phyloP scores from a whole-genome alignment of 2,797 vertebrate species.

The Jordanella pulchra region DNA sequence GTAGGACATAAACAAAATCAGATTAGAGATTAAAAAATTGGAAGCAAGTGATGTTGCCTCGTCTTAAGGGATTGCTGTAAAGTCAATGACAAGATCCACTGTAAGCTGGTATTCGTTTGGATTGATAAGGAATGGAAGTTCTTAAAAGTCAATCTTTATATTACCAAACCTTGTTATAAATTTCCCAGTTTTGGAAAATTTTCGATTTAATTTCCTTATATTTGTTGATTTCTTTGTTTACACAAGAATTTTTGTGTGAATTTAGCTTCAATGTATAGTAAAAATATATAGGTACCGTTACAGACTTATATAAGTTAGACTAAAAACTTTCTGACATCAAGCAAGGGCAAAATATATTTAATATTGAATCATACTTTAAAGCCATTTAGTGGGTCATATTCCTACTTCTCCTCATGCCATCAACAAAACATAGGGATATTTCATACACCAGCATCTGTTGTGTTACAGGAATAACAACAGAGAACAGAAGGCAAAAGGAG shows the following conservation, averaged over 20 bases:
- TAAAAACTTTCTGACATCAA: conserved; percentile 22
- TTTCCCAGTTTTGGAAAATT: neutral
- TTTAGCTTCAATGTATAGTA: conserved; percentile 7
- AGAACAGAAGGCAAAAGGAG: conserved; percentile 52
- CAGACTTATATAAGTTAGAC: conserved; percentile 37
- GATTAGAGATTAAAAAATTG: too few species aligned
- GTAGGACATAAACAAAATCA: too few species aligned
- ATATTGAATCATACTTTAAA: conserved; percentile 49
- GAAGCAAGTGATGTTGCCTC: too few species aligned
- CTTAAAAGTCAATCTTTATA: neutral
- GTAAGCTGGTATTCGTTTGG: too few species aligned
- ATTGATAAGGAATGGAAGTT: neutral
- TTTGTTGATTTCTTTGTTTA: neutral
- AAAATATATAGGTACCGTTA: conserved; percentile 27
- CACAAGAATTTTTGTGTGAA: neutral
- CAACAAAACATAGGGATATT: conserved; percentile 59
- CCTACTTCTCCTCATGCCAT: conserved; percentile 59
- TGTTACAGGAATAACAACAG: conserved; percentile 71
- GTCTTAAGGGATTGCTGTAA: too few species aligned
- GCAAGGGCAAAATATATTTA: conserved; percentile 46
- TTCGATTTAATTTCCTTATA: neutral
- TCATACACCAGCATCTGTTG: conserved; percentile 54
- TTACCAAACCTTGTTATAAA: neutral
- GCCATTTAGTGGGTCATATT: conserved; percentile 55
- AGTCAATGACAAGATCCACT: too few species aligned